phyloP scores from a whole-genome alignment of 2,797 vertebrate species.

The Melanotaenia maccullochi region DNA sequence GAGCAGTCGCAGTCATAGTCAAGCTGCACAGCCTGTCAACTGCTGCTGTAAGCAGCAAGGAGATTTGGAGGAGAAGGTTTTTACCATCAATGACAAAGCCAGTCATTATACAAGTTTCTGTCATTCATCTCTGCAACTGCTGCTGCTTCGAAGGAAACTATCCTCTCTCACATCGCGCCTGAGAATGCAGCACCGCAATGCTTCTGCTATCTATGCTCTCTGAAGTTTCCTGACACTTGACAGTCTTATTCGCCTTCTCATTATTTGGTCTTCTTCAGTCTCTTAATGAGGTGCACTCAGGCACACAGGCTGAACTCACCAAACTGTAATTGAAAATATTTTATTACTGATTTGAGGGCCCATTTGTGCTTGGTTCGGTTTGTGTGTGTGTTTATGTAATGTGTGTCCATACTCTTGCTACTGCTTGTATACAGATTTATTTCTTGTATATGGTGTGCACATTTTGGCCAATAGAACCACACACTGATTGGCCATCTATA shows the following conservation, averaged over 20 bases:
- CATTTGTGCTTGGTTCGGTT: conserved; percentile 34
- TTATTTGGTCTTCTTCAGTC: conserved; percentile 18
- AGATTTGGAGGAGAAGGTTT: conserved; percentile 64
- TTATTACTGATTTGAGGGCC: conserved; percentile 22
- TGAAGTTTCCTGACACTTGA: conserved; percentile 31
- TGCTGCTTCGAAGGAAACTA: conserved; percentile 19
- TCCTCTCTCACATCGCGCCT: conserved; percentile 38
- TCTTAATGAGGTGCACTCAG: conserved; percentile 20
- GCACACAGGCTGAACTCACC: conserved; percentile 35
- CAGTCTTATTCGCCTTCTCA: conserved; percentile 20
- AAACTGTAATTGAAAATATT: conserved; percentile 39
- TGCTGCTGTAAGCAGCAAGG: conserved; percentile 63
- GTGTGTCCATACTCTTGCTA: conserved; percentile 33
- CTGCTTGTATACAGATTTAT: conserved; percentile 34
- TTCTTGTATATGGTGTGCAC: conserved; percentile 18
- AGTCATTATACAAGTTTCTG: conserved; percentile 59
- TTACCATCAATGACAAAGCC: conserved; percentile 60
- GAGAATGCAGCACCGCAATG: conserved; percentile 16
- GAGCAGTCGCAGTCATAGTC: conserved; percentile 30
- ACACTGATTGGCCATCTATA: conserved; percentile 39
- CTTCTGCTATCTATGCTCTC: conserved; percentile 38
- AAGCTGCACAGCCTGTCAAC: conserved; percentile 31
- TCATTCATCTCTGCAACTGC: conserved; percentile 38
- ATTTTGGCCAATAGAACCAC: conserved; percentile 12
- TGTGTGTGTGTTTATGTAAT: conserved; percentile 21